phyloP scores from a whole-genome alignment of 2,113 vertebrate genomes.

The Fulica atra region DNA sequence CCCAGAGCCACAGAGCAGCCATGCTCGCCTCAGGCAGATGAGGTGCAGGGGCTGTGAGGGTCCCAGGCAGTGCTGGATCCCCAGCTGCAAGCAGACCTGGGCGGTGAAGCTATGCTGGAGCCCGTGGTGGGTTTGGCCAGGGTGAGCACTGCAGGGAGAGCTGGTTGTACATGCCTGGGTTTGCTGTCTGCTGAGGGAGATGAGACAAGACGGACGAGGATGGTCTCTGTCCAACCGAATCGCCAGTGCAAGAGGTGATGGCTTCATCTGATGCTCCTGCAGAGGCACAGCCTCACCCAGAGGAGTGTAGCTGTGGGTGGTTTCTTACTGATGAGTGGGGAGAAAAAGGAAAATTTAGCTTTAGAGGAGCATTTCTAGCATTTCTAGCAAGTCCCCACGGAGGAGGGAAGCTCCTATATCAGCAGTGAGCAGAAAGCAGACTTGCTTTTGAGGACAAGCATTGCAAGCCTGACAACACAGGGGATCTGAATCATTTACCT shows the following conservation, averaged over 20 bases:
- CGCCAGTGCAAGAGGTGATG: background rate
- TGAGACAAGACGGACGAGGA: background rate
- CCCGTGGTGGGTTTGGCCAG: rapidly evolving
- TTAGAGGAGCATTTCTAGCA: background rate
- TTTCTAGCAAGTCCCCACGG: background rate
- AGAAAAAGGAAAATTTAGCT: background rate
- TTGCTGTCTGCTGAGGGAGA: background rate
- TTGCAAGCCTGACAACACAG: background rate
- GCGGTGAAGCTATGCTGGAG: rapidly evolving
- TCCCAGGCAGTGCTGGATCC: background rate
- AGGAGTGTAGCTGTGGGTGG: rapidly evolving
- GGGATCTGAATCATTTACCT: background rate
- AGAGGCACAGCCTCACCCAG: background rate
- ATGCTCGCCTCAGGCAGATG: rapidly evolving
- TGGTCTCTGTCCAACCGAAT: background rate
- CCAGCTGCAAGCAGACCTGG: rapidly evolving
- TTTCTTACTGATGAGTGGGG: background rate
- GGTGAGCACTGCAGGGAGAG: background rate
- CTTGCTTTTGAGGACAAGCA: background rate
- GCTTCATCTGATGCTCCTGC: background rate
- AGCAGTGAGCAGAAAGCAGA: background rate
- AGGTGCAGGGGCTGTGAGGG: rapidly evolving
- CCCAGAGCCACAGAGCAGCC: rapidly evolving
- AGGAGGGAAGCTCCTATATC: background rate
- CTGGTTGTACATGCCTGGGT: no score